Conservation (phyloP, 2,888 invertebrate species). For the Trisateles emortualis region DNA sequence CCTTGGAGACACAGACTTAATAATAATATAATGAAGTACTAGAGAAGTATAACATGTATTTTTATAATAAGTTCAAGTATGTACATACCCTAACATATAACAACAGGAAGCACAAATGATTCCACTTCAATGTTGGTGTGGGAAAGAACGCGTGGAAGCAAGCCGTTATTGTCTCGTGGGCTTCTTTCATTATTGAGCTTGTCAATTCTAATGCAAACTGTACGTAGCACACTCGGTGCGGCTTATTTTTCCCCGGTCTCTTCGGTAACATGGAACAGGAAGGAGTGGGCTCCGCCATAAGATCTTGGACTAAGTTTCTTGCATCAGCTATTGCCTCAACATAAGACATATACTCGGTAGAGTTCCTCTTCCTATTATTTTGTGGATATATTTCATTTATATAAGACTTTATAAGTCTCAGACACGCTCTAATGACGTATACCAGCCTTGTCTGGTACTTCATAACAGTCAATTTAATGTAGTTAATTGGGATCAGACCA, state of each 20-base stretch:
- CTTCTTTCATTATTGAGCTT: constrained; percentile 93
- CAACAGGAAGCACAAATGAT: constrained; percentile 94
- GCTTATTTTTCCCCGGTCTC: constrained; percentile 72
- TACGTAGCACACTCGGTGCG: constrained; percentile 75
- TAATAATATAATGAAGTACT: too few species aligned
- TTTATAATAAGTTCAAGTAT: too few species aligned
- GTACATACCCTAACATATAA: constrained; percentile 87
- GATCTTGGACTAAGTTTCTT: constrained; percentile 92
- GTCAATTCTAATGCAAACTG: constrained; percentile 88
- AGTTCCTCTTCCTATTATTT: constrained; percentile 78
- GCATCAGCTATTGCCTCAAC: constrained; percentile 96
- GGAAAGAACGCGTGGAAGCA: constrained; percentile 99
- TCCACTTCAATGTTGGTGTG: constrained; percentile 97
- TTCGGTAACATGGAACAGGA: constrained; percentile 70
- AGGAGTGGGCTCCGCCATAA: constrained; percentile 90
- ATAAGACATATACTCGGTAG: constrained; percentile 91
- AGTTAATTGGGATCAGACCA: constrained; percentile 78
- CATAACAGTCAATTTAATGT: constrained; percentile 82
- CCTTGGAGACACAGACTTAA: too few species aligned
- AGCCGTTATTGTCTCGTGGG: constrained; percentile 95
- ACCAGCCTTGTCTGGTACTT: constrained; percentile 94
- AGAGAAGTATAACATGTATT: too few species aligned
- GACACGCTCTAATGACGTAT: constrained; percentile 94
- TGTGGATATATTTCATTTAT: constrained; percentile 97
- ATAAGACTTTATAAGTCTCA: constrained; percentile 93